These are phyloP conservation scores for Drosophila takahashii DNA, from an alignment of 1,140 invertebrate genomes.

Conservation along the genomic window DNA sequence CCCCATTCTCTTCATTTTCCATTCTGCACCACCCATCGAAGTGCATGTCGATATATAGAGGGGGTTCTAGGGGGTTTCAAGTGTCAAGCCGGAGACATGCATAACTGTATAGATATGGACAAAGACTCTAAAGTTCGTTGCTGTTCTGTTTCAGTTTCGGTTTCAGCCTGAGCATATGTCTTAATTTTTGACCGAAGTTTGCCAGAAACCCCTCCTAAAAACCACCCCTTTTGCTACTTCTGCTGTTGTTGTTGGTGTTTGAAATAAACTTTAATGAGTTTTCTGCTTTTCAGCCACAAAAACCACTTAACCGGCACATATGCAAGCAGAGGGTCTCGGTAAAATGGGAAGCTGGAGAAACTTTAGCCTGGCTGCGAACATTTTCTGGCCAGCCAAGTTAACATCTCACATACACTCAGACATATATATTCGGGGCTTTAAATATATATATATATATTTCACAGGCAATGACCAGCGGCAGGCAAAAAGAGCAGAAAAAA, in stretches of 20 bases:
- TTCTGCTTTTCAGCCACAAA: slow-evolving; percentile 77
- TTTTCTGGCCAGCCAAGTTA: slow-evolving; percentile 67
- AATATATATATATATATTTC: slow-evolving; percentile 4
- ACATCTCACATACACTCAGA: slow-evolving; percentile 31
- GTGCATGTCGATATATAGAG: slow-evolving; percentile 32
- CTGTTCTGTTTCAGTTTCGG: slow-evolving; percentile 41
- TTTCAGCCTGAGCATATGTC: slow-evolving; percentile 57
- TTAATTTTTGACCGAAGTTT: slow-evolving; percentile 71
- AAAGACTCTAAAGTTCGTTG: slow-evolving; percentile 11
- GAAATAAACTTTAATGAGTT: slow-evolving; percentile 79
- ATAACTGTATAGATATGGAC: slow-evolving; percentile 24
- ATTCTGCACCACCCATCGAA: slow-evolving; percentile 15
- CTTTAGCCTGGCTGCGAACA: slow-evolving; percentile 53
- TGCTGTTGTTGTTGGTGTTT: slow-evolving; percentile 59
- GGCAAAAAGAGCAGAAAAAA: slow-evolving; percentile 7
- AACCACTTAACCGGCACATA: slow-evolving; percentile 77
- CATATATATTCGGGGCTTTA: slow-evolving; percentile 10
- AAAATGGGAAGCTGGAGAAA: slow-evolving; percentile 45
- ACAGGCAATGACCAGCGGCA: slow-evolving; percentile 27
- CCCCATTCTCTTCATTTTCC: neutral
- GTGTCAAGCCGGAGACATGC: slow-evolving; percentile 37
- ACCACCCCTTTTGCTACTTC: neutral
- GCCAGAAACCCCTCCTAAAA: neutral
- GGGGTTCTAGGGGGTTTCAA: too few relatives aligned
- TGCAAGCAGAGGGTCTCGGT: slow-evolving; percentile 41